A percentile compares a stretch with the other conserved stretches of the same genome.
Conservation (phyloP, 2,797 vertebrate genomes). For the Ibycter americanus region DNA sequence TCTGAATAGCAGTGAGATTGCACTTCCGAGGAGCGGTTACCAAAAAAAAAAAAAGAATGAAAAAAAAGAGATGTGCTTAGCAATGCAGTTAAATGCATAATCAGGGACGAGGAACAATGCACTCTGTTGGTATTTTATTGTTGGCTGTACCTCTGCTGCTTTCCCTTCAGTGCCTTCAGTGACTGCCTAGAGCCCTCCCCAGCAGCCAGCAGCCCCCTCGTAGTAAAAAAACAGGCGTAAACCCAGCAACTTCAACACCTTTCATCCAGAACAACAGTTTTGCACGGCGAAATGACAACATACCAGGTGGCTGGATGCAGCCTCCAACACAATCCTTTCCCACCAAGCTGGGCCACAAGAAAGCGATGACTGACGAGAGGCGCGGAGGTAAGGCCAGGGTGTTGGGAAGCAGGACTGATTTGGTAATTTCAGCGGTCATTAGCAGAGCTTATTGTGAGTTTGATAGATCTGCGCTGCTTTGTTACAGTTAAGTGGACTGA, state of each 20-base stretch:
- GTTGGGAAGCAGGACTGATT: constrained; percentile 43
- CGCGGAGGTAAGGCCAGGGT: neutral
- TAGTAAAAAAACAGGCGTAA: neutral
- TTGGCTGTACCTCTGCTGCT: neutral
- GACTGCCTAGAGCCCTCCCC: neutral
- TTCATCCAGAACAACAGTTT: neutral
- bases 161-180: neutral
- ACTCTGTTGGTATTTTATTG: constrained; percentile 51
- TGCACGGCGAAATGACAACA: neutral
- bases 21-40: constrained; percentile 43
- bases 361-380: neutral
- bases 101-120: constrained; percentile 38
- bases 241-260: neutral
- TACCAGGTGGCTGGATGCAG: neutral
- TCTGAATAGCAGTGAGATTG: constrained; percentile 70
- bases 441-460: constrained; percentile 58
- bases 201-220: neutral
- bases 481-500: constrained; percentile 75
- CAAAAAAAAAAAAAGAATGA: neutral
- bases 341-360: neutral
- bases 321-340: neutral
- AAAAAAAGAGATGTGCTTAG: constrained; percentile 25
- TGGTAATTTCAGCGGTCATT: constrained; percentile 67
- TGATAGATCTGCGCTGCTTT: constrained; percentile 68
- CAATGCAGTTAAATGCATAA: constrained; percentile 65